Base-by-base conservation (phyloP, 2,113 vertebrate genomes). In the Glaucidium brasilianum region DNA sequence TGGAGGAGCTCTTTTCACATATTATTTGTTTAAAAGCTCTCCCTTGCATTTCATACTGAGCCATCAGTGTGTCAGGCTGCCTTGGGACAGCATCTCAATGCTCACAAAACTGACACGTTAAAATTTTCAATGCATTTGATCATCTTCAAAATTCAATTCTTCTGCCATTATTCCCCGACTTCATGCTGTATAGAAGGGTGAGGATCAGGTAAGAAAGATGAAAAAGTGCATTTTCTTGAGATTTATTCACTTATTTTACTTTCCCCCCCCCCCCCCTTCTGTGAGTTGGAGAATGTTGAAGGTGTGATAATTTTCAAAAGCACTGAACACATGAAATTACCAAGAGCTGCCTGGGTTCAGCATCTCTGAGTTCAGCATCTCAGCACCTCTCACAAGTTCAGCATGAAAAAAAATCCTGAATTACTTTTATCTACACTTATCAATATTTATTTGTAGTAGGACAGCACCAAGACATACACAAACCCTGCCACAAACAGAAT, bases 231-330 rank as follows among this genome's bases (percentile, higher is more conserved):
- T 91, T 62, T 91, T 49, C 66, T 56, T 58, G 41, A 82, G 25
- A 49, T 75, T 55, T 74, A 55, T 35, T 78, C 34, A 47, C 18
- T 73, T 53, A 32, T 5, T 58, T 43, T 50, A 41, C 29, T 19
- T 9, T 19, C 6, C 43, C 22, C 47, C 11, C 26, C 6, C 39
- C 0, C 0, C 23, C 7, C 18, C 2, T 26, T 21, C 10, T 53
- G 47, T 35, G 32, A n/a, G 13, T 1, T 62, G n/a, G n/a, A 58
- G 23, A 76, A 55, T 27, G 74, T 0, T n/a, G 62, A 64, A 66
- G 18, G 34, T 10, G 25, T 50, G 35, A 18, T 52, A 20, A 39
- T 52, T 79, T 69, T 74, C 59, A 80, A 55, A 66, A 89, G 26
- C n/a, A 58, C 11, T 3, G 50, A 85, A 81, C 23, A n/a, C 14